A percentile compares a stretch with the other conserved stretches of the same genome.
Conservation (phyloP, 2,797 vertebrate genomes). For the Peromyscus melanophrys region DNA sequence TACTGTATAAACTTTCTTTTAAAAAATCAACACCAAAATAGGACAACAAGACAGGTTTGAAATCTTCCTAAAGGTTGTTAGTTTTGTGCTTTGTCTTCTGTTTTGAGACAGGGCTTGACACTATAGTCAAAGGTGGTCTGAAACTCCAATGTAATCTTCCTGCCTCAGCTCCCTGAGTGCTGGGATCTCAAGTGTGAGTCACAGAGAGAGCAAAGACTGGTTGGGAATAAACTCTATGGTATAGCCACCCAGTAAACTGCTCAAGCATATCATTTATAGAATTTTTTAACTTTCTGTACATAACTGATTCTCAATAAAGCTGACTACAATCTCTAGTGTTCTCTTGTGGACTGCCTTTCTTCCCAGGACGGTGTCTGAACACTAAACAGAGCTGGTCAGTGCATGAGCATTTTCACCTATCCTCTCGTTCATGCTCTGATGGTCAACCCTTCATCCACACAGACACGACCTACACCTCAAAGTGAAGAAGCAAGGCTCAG, state of each 20-base stretch:
- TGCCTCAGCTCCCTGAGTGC: neutral
- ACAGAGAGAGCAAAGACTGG: neutral
- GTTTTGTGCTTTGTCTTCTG: neutral
- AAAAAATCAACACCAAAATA: conserved; percentile 20
- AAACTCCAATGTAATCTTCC: neutral
- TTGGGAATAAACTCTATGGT: conserved; percentile 10
- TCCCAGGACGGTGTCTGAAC: neutral
- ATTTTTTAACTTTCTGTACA: neutral
- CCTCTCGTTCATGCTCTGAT: neutral
- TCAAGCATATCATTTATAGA: neutral
- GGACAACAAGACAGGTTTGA: conserved; percentile 19
- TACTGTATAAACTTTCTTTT: conserved; percentile 3
- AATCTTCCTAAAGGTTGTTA: neutral
- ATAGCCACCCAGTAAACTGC: neutral
- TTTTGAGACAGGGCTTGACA: neutral
- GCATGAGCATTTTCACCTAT: neutral
- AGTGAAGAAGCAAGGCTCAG: conserved; percentile 19
- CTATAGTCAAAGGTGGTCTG: neutral
- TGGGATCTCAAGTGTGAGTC: neutral
- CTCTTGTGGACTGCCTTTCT: neutral
- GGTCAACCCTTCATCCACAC: neutral
- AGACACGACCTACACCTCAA: neutral
- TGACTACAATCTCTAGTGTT: neutral
- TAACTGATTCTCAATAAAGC: conserved; percentile 11
- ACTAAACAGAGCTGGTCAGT: neutral